These are phyloP conservation scores for Nemotelus nigrinus DNA, from an alignment of 2,888 invertebrate genomes.

Conservation along the genomic window DNA sequence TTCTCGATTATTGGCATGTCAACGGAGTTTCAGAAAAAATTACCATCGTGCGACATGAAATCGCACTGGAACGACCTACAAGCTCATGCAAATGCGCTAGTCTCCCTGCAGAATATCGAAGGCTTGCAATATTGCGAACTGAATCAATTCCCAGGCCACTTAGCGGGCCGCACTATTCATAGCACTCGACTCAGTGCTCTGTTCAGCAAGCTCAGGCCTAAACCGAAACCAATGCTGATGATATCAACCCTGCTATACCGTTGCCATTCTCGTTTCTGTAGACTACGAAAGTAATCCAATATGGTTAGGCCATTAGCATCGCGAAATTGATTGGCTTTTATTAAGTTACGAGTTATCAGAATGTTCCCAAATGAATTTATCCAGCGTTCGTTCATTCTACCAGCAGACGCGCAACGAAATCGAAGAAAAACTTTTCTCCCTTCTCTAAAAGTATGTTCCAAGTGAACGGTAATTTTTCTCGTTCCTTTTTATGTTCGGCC, in stretches of 20 bases:
- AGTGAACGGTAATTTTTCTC: not conserved
- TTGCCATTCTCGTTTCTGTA: not conserved
- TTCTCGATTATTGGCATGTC: no score
- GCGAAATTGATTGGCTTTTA: conserved; percentile 45
- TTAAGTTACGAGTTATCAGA: conserved; percentile 41
- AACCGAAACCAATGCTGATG: conserved; percentile 5
- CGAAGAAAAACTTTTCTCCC: conserved; percentile 19
- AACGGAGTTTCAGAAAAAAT: no score
- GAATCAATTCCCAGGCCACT: no score
- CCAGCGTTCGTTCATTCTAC: conserved; percentile 11
- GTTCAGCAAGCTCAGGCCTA: not conserved
- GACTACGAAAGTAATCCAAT: conserved; percentile 38
- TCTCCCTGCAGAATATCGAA: no score
- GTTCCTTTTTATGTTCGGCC: not conserved
- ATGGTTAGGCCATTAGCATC: conserved; percentile 42
- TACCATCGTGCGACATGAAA: no score
- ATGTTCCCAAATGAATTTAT: conserved; percentile 42
- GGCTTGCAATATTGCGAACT: no score
- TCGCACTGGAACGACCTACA: no score
- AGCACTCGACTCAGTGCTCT: no score
- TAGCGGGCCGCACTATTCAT: no score
- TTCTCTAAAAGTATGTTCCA: conserved; percentile 1
- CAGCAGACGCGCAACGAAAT: not conserved
- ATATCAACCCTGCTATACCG: not conserved
- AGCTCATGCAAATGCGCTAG: no score